Evolutionary conservation across 2,888 invertebrate genomes (phyloP).

Genomic region (Chironomus tentans): DNA sequence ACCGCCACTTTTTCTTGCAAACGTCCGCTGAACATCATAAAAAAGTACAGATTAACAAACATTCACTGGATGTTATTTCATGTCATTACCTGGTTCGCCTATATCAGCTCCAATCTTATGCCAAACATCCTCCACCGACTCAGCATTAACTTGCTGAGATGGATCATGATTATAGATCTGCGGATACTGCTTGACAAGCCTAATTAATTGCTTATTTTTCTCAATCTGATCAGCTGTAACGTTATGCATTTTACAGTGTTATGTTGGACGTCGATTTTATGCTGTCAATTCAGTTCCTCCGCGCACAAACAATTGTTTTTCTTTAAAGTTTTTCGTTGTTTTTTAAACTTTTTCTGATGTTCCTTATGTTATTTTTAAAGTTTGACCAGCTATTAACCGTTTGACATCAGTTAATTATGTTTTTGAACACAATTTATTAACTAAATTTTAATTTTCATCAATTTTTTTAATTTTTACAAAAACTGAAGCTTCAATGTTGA

Average conservation of each 20-base stretch:
- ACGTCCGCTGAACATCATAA: background rate
- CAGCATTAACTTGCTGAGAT: background rate
- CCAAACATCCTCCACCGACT: slow-evolving; percentile 11
- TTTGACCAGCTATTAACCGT: background rate
- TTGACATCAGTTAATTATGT: background rate
- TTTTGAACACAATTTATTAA: background rate
- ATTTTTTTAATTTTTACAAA: background rate
- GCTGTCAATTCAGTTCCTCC: no score
- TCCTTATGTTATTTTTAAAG: background rate
- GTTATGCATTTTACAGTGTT: slow-evolving; percentile 10
- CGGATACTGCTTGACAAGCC: slow-evolving; percentile 4
- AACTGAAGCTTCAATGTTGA: background rate
- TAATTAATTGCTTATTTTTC: slow-evolving; percentile 13
- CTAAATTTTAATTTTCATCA: background rate
- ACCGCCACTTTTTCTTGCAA: slow-evolving; percentile 26
- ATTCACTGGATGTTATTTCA: background rate
- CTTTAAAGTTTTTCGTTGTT: slow-evolving; percentile 14
- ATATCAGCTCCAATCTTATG: slow-evolving; percentile 7
- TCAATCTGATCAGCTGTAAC: slow-evolving; percentile 22
- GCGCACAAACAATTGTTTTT: no score
- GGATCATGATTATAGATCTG: slow-evolving; percentile 22
- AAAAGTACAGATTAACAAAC: background rate
- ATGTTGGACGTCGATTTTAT: no score
- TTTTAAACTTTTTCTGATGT: background rate
- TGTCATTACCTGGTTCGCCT: slow-evolving; percentile 12